Percentiles rank a stretch among this genome's conserved stretches.
Conservation (phyloP, 2,888 invertebrate genomes). For the Psylliodes chrysocephalus region DNA sequence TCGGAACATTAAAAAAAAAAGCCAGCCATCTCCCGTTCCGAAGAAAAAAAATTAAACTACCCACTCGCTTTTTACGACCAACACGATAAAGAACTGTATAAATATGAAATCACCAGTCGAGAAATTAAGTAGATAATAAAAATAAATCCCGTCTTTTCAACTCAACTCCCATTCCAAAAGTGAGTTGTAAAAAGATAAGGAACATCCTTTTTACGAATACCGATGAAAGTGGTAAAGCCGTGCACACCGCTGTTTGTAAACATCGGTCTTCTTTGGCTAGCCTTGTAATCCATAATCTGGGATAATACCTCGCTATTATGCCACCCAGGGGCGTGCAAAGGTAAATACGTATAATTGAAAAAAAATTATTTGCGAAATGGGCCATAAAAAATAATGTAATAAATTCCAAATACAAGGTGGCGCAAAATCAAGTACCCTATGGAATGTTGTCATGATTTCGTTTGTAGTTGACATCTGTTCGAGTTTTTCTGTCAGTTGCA, state of each 20-base stretch:
- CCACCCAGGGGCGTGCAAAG: background rate
- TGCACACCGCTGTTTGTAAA: conserved; percentile 21
- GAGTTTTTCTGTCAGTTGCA: no score
- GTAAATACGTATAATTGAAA: no score
- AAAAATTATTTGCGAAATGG: no score
- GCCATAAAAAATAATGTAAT: no score
- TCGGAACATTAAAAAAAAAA: background rate
- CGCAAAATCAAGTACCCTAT: no score
- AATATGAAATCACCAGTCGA: conserved; percentile 25
- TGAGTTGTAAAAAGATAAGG: conserved; percentile 31
- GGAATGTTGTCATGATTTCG: no score
- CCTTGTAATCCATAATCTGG: conserved; percentile 21
- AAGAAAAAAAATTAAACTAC: background rate
- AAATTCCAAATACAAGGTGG: no score
- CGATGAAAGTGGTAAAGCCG: conserved; percentile 20
- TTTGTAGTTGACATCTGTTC: no score
- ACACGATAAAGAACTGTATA: conserved; percentile 10
- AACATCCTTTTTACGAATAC: conserved; percentile 26
- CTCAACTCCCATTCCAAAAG: conserved; percentile 15
- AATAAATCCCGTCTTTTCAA: conserved; percentile 23
- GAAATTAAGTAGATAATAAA: conserved; percentile 27
- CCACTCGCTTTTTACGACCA: background rate
- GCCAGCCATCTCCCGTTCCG: background rate
- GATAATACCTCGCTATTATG: conserved; percentile 4
- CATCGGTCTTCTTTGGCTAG: conserved; percentile 21